Conservation (phyloP, 2,113 vertebrate genomes). For the Antechinus stuartii region DNA sequence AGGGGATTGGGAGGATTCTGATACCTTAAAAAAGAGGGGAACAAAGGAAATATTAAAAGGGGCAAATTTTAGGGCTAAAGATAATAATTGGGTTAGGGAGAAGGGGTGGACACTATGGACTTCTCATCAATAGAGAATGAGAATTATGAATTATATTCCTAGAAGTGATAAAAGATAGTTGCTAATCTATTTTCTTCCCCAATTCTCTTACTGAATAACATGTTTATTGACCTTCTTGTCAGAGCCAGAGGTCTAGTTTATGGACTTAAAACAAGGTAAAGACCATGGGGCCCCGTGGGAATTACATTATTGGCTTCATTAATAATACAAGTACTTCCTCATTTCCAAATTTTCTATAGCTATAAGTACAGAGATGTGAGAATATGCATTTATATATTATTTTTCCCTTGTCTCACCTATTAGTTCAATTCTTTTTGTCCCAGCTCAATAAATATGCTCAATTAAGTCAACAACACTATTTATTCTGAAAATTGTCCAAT, state of each 20-base stretch:
- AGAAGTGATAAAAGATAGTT: background rate
- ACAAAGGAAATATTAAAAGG: background rate
- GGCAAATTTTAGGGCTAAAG: background rate
- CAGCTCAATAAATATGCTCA: background rate
- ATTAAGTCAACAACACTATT: background rate
- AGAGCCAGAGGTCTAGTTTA: background rate
- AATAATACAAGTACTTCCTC: background rate
- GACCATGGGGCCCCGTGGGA: background rate
- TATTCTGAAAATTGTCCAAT: background rate
- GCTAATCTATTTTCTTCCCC: background rate
- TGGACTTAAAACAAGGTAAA: background rate
- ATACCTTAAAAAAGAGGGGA: background rate
- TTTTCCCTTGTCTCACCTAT: background rate
- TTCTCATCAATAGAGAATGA: background rate
- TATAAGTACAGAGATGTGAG: background rate
- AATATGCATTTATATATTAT: background rate
- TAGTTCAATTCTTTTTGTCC: background rate
- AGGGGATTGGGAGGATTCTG: background rate
- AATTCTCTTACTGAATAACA: background rate
- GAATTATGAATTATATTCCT: background rate
- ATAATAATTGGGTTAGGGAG: background rate
- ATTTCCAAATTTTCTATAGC: background rate
- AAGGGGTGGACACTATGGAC: background rate
- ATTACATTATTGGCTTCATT: background rate
- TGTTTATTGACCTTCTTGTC: background rate